These are phyloP conservation scores for Eurois occulta DNA, from an alignment of 2,888 invertebrate species.

Conservation along the genomic window DNA sequence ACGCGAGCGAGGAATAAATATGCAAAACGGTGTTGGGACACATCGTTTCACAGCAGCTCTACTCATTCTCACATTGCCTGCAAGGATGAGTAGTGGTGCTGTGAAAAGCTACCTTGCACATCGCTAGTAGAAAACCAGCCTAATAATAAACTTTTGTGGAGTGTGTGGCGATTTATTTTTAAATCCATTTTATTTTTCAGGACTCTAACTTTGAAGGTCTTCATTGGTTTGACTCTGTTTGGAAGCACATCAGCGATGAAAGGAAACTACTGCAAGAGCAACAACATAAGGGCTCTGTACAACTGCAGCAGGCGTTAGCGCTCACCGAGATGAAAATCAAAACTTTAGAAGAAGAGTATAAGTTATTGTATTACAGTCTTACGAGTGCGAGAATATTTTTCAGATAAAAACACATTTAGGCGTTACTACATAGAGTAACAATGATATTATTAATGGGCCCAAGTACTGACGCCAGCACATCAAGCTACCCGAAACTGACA, in stretches of 20 bases:
- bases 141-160: background rate
- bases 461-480: background rate
- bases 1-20: background rate
- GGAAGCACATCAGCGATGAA: slow-evolving; percentile 93
- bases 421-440: background rate
- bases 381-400: slow-evolving; percentile 99
- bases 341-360: slow-evolving; percentile 94
- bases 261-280: slow-evolving; percentile 89
- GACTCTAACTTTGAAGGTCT: slow-evolving; percentile 96
- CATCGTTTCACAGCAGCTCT: background rate
- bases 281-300: slow-evolving; percentile 94
- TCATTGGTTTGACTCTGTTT: slow-evolving; percentile 98
- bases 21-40: background rate
- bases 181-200: slow-evolving; percentile 71
- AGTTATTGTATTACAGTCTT: slow-evolving; percentile 96
- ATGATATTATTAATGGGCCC: background rate
- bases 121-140: background rate
- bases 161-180: background rate
- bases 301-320: slow-evolving; percentile 97
- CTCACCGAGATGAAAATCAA: slow-evolving; percentile 96
- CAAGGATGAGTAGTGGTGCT: background rate
- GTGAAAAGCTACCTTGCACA: background rate
- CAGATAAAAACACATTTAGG: slow-evolving; percentile 84
- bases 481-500: no score
- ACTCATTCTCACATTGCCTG: background rate